Evolutionary conservation across 2,797 vertebrate genomes (phyloP), one percentile per base, ranked within the genome.

Genomic region (Carduelis carduelis): DNA sequence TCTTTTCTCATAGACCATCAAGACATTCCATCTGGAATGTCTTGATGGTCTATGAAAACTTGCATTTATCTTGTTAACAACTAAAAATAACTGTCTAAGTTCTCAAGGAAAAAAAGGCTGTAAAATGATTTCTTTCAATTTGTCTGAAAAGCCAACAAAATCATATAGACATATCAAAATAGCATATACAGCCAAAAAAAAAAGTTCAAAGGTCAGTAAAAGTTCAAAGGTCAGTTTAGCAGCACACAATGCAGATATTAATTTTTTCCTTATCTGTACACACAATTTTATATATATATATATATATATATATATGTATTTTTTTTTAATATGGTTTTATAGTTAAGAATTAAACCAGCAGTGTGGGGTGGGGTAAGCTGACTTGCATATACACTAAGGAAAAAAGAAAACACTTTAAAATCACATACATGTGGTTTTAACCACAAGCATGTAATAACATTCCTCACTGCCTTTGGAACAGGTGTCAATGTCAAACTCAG

Each of bases 401-500:
- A 35, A 80, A 90, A 71, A 43, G 5, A 66, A 87, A 89, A 37
- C 30, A 44, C 7, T 75, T 78, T 14, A 55, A 85, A 70, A 74
- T 47, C 11, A 47, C 13, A 37, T 3, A 16, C 7, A 52, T 13
- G 35, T 39, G 7, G 18, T 59, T 80, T 80, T 20, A 56, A 80
- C n/a, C 23, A 44, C 10, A 34, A 53, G 8, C 30, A 65, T 23
- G 46, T 47, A 68, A 0, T n/a, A 72, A 18, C 30, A 47, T 60
- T 90, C 55, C 81, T 68, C 1, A 0, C 53, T 89, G 81, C 75
- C 66, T 56, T 79, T 70, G 50, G 85, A 89, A 81, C 32, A 34
- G 23, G 63, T 72, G 91, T 95, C 97, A 95, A 88, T 95, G 96
- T 96, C 97, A 95, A 92, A 72, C 4, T 66, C 2, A 0, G 39